Conservation (phyloP, 2,888 invertebrate species). For the Pristionchus japonicus region DNA sequence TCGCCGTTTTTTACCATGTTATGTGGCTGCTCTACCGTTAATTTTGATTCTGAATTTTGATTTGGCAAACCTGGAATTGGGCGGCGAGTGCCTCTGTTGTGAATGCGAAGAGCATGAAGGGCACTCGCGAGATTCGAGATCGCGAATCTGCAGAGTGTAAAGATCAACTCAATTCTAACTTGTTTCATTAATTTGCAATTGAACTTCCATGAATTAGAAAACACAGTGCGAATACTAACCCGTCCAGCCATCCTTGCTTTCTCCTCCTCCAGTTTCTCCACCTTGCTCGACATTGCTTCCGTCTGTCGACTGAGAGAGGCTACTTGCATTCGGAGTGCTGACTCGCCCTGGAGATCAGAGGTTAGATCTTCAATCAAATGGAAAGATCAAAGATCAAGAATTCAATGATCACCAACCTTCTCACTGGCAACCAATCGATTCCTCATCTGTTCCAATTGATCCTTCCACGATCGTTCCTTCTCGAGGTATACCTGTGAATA, state of each 20-base stretch:
- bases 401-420: constrained; percentile 43
- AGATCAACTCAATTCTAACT: not conserved
- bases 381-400: not conserved
- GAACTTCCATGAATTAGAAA: not conserved
- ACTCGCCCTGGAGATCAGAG: constrained; percentile 52
- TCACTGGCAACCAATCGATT: constrained; percentile 58
- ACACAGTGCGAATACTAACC: constrained; percentile 2
- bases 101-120: not conserved
- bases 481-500: constrained; percentile 67
- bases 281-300: constrained; percentile 52
- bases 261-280: constrained; percentile 59
- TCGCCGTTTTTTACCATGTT: not conserved
- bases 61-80: not conserved
- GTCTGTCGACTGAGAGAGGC: constrained; percentile 59
- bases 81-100: not conserved
- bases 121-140: constrained; percentile 26
- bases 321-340: constrained; percentile 59
- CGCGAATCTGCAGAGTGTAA: constrained; percentile 23
- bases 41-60: not conserved
- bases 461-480: constrained; percentile 62
- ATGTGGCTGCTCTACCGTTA: no score
- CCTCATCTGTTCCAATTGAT: constrained; percentile 58
- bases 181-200: not conserved
- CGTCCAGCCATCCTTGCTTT: constrained; percentile 44
- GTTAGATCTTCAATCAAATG: not conserved